Base-by-base conservation (phyloP, 2,113 vertebrate genomes). In the Tragelaphus imberbis region DNA sequence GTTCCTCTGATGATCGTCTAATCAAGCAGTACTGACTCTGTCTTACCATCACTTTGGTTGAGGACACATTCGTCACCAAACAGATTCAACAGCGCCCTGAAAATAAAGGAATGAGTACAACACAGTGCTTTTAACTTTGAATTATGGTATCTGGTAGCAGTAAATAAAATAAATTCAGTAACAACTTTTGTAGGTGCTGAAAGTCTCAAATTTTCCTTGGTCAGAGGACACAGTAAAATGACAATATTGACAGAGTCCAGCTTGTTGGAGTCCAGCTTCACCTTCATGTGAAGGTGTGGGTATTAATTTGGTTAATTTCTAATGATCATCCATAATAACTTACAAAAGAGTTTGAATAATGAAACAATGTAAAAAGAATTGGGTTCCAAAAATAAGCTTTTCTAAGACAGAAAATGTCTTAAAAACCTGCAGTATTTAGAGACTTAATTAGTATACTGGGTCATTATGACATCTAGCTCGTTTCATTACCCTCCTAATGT, bases 381-480 rank as follows among this genome's bases (percentile, higher is more conserved):
- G 91, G 68, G 87, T 88, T 97, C 98, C 98, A 98, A 98, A 98
- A 98, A 98, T 97, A 98, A 98, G 94, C 91, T 98, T 98, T 97
- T 98, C 97, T 95, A 90, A 99, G 98, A 98, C 97, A 96, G 97
- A 97, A 98, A 98, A 98, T 30, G 95, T 97, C 98, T 98, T 98
- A 92, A 98, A 98, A 98, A 98, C 90, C 98, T 79, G 19, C 98
- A 98, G 98, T 98, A 98, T 99, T 99, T 99, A 98, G 98, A 98
- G 98, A 98, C 97, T 98, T 99, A 99, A 99, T 99, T 98, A 99
- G 98, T 98, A 63, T 98, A 97, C 97, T 61, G 98, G 98, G 98
- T 98, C 98, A 98, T 99, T 98, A 99, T 98, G 98, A 98, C 98
- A 98, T 98, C 98, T 98, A 98, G 98, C 95, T 98, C 97, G 33